phyloP scores from a whole-genome alignment of 2,797 vertebrate genomes.

The Pteronotus mesoamericanus region DNA sequence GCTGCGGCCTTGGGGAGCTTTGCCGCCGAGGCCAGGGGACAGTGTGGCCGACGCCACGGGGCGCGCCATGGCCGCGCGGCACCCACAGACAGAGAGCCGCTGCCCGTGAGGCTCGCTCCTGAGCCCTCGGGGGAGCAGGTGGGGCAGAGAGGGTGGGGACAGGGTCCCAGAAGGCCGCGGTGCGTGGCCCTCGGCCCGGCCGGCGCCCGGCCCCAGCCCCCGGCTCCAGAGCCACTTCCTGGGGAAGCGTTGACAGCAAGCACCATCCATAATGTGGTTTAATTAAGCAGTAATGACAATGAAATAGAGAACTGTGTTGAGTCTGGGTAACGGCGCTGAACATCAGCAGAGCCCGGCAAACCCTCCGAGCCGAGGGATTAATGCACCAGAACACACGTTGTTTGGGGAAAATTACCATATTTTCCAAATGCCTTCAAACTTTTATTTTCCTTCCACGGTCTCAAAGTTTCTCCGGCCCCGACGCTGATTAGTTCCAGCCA shows the following conservation, averaged over 20 bases:
- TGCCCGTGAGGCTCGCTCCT: accelerated
- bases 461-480: neutral
- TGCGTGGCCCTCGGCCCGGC: accelerated
- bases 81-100: neutral
- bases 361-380: neutral
- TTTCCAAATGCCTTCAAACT: neutral
- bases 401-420: neutral
- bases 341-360: accelerated
- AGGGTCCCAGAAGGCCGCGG: accelerated
- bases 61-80: accelerated
- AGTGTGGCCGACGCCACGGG: accelerated
- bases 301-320: accelerated
- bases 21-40: neutral
- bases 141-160: accelerated
- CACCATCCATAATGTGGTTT: accelerated
- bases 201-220: neutral
- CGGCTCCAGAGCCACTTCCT: neutral
- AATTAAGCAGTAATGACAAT: neutral
- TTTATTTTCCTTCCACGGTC: neutral
- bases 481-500: neutral
- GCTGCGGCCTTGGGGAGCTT: accelerated
- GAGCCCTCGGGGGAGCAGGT: accelerated
- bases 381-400: accelerated
- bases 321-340: accelerated
- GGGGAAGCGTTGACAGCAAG: neutral